Percentiles rank a stretch among this genome's conserved stretches.
phyloP scores from a whole-genome alignment of 2,797 vertebrate genomes.

The Schizopygopsis malacanthus region DNA sequence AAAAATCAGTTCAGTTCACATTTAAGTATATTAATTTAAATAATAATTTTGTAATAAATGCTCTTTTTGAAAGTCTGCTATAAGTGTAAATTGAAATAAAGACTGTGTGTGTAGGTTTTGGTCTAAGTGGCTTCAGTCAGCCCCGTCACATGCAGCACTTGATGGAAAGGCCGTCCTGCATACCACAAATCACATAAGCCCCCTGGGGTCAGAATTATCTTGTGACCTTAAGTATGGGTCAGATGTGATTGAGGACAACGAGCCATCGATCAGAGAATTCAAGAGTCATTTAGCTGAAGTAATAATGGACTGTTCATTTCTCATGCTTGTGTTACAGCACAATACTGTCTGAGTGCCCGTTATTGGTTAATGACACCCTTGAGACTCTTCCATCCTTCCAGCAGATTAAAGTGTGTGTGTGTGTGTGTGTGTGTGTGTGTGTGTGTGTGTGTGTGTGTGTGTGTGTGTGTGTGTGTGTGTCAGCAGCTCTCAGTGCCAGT shows the following conservation, averaged over 20 bases:
- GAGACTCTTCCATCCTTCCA: constrained; percentile 48
- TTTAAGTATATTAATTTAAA: not conserved
- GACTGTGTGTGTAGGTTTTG: not conserved
- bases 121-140: not conserved
- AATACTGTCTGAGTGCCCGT: constrained; percentile 40
- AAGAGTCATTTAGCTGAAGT: constrained; percentile 35
- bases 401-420: constrained; percentile 39
- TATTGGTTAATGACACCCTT: constrained; percentile 56
- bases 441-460: not conserved
- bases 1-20: not conserved
- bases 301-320: constrained; percentile 37
- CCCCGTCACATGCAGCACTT: constrained; percentile 6
- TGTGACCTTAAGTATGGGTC: constrained; percentile 43
- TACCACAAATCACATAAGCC: constrained; percentile 30
- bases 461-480: constrained; percentile 10
- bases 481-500: constrained; percentile 8
- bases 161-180: constrained; percentile 15
- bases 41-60: not conserved
- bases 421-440: constrained; percentile 7
- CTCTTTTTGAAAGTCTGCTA: not conserved
- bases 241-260: constrained; percentile 34
- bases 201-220: constrained; percentile 38
- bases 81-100: not conserved
- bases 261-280: constrained; percentile 41
- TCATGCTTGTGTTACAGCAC: constrained; percentile 38